Conservation (phyloP, 1,140 invertebrate species). For the Mamestra configurata region DNA sequence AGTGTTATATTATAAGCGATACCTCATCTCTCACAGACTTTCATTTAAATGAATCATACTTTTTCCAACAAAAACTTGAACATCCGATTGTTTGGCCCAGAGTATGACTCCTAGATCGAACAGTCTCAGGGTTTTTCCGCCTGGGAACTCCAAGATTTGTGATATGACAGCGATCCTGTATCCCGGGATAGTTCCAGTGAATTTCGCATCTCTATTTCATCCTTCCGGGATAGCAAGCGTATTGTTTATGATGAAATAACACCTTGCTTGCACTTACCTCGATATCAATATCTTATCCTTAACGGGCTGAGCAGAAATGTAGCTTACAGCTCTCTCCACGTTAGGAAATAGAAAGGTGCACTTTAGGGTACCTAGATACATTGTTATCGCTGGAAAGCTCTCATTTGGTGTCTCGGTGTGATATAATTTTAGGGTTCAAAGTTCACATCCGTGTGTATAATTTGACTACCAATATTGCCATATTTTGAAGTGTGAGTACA, state of each 20-base stretch:
- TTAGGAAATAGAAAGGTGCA: conserved; percentile 25
- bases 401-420: not conserved
- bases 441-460: not conserved
- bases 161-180: not conserved
- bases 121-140: too few species aligned
- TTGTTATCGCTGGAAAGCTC: conserved; percentile 11
- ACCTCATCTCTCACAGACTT: not conserved
- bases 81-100: not conserved
- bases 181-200: not conserved
- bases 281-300: conserved; percentile 27
- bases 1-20: not conserved
- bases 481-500: not conserved
- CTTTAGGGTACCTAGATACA: conserved; percentile 16
- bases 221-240: not conserved
- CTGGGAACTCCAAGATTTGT: not conserved
- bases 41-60: conserved; percentile 4
- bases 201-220: not conserved
- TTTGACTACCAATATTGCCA: not conserved
- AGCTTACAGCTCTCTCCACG: conserved; percentile 8
- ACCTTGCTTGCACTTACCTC: conserved; percentile 10
- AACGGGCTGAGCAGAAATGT: not conserved
- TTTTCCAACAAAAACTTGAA: not conserved
- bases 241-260: conserved; percentile 4
- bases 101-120: conserved; percentile 3
- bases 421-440: conserved; percentile 10